These are phyloP conservation scores for Tinamus major DNA, from an alignment of 2,797 vertebrate species.

Conservation along the genomic window DNA sequence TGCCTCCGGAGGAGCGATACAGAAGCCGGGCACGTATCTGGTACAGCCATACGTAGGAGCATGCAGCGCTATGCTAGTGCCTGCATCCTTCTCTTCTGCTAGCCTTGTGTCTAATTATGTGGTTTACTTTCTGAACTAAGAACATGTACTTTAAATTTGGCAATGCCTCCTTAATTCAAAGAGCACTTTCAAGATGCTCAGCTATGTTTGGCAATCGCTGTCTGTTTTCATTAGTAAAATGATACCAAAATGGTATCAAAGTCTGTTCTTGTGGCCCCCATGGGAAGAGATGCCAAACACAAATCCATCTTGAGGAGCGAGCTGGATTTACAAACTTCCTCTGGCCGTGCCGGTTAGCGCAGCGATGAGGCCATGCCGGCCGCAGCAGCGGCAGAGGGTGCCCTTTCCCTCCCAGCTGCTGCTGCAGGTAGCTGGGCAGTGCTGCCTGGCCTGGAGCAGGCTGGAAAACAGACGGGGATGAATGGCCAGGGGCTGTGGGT, in stretches of 20 bases:
- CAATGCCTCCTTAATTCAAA: constrained; percentile 17
- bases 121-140: not conserved
- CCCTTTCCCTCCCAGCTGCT: not conserved
- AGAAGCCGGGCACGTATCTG: not conserved
- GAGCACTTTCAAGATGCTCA: not conserved
- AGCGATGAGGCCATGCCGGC: rapidly evolving
- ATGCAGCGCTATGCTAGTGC: rapidly evolving
- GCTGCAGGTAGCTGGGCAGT: not conserved
- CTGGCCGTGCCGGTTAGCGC: not conserved
- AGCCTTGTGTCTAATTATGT: not conserved
- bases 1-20: not conserved
- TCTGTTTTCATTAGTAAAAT: constrained; percentile 48
- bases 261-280: constrained; percentile 2
- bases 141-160: not conserved
- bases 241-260: constrained; percentile 34
- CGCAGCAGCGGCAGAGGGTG: not conserved
- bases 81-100: not conserved
- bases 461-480: not conserved
- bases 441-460: not conserved
- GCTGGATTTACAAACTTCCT: constrained; percentile 16
- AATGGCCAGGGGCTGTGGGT: rapidly evolving
- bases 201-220: constrained; percentile 12
- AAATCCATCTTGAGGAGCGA: constrained; percentile 7
- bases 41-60: not conserved
- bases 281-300: constrained; percentile 26